Percentiles rank a stretch among this genome's conserved stretches.
phyloP scores from a whole-genome alignment of 2,797 vertebrate species.

The Lophura swinhoii region DNA sequence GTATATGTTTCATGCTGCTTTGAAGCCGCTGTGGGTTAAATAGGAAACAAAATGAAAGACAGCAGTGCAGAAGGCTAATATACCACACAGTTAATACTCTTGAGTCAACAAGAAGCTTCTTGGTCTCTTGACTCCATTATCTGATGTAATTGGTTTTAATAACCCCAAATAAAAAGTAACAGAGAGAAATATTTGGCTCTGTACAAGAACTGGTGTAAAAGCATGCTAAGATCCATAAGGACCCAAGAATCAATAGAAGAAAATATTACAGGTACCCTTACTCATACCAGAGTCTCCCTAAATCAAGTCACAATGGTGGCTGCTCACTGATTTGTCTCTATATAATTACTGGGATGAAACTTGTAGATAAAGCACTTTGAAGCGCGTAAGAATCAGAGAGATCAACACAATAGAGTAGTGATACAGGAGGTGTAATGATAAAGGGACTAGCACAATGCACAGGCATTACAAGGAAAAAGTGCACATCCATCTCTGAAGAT shows the following conservation, averaged over 20 bases:
- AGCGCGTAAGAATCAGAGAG: background rate
- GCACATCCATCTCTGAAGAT: no score
- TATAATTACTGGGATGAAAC: background rate
- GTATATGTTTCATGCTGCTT: background rate
- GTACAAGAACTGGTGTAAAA: background rate
- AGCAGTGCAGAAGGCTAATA: background rate
- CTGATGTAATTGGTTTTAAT: background rate
- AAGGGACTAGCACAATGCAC: no score
- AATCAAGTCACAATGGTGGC: background rate
- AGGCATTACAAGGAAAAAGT: no score
- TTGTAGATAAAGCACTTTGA: background rate
- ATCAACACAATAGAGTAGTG: no score
- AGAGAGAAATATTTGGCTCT: background rate
- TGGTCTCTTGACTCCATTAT: background rate
- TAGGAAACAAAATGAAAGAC: background rate
- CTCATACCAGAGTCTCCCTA: background rate
- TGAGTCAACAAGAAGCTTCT: background rate
- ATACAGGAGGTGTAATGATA: no score
- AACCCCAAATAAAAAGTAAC: background rate
- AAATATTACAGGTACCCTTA: background rate
- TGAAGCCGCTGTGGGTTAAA: background rate
- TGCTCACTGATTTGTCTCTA: background rate
- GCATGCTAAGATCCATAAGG: background rate
- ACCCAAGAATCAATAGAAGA: background rate
- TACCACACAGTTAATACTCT: background rate